A percentile compares a stretch with the other conserved stretches of the same genome.
Conservation (phyloP, 1,140 invertebrate genomes). For the Cyclina sinensis region DNA sequence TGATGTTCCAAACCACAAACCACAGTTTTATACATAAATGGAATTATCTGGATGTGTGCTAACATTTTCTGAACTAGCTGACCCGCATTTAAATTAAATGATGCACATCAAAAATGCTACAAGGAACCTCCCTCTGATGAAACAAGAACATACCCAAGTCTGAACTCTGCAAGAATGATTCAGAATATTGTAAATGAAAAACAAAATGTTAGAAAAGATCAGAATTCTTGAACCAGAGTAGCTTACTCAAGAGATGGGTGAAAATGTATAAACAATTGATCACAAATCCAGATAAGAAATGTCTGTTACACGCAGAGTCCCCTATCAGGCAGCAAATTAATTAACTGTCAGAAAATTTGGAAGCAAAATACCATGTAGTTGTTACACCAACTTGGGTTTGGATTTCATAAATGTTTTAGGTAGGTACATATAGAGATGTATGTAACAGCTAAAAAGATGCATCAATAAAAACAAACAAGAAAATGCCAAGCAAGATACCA, state of each 20-base stretch:
- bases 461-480: conserved; percentile 63
- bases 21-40: too few relatives aligned
- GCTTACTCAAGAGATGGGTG: not conserved
- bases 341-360: conserved; percentile 38
- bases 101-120: too few relatives aligned
- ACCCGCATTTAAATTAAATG: too few relatives aligned
- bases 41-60: too few relatives aligned
- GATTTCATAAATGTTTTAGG: conserved; percentile 62
- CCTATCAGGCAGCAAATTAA: conserved; percentile 38
- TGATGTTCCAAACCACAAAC: too few relatives aligned
- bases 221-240: not conserved
- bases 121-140: not conserved
- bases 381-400: conserved; percentile 3
- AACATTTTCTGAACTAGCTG: too few relatives aligned
- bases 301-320: not conserved
- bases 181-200: not conserved
- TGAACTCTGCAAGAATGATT: not conserved
- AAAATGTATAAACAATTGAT: conserved; percentile 48
- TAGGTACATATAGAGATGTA: conserved; percentile 30
- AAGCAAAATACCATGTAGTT: not conserved
- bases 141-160: not conserved
- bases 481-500: conserved; percentile 40
- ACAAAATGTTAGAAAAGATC: not conserved
- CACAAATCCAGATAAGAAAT: conserved; percentile 30
- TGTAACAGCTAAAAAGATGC: conserved; percentile 41